phyloP scores from a whole-genome alignment of 2,888 invertebrate genomes.

The Amphipoea lucens region DNA sequence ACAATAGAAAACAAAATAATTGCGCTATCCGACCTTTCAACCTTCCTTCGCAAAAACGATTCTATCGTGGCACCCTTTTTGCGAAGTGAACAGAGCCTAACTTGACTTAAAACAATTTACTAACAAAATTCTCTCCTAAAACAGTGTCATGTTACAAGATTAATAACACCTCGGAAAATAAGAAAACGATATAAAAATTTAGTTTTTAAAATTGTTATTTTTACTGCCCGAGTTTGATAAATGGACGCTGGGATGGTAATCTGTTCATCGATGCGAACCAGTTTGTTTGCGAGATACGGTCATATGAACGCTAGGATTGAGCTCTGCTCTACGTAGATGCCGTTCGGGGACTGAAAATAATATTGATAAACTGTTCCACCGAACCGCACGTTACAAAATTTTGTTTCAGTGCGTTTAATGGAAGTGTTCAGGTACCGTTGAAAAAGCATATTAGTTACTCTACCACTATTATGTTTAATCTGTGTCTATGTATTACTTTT shows the following conservation, averaged over 20 bases:
- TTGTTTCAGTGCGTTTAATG: too few relatives aligned
- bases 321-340: neutral
- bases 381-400: too few relatives aligned
- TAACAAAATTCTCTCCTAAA: neutral
- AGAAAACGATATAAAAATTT: neutral
- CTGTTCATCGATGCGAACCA: conserved; percentile 36
- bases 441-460: too few relatives aligned
- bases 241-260: conserved; percentile 5
- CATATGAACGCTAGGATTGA: conserved; percentile 6
- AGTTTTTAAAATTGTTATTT: conserved; percentile 7
- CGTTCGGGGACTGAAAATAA: too few relatives aligned
- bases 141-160: conserved; percentile 12
- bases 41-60: neutral
- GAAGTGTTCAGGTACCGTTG: too few relatives aligned
- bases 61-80: too few relatives aligned
- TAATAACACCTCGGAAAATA: conserved; percentile 39
- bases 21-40: neutral
- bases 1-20: conserved; percentile 5
- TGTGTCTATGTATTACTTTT: too few relatives aligned
- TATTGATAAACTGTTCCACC: too few relatives aligned
- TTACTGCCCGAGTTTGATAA: conserved; percentile 4
- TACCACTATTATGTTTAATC: too few relatives aligned
- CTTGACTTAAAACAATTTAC: neutral
- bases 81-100: neutral
- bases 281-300: conserved; percentile 10